Conservation (phyloP, 2,113 vertebrate species). For the Apodemus speciosus region DNA sequence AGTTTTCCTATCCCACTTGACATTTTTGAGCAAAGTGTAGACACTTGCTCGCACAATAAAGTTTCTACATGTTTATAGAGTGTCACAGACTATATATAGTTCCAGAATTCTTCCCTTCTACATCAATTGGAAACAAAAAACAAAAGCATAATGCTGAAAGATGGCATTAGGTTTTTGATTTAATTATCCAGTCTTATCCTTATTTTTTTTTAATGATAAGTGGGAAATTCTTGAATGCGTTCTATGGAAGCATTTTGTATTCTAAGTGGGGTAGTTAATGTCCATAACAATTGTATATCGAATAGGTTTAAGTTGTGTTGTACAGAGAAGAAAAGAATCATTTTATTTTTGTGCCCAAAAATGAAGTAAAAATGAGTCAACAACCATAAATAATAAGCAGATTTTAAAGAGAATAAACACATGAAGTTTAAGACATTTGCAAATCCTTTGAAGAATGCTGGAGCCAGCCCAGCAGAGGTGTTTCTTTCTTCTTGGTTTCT, state of each 20-base stretch:
- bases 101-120: background rate
- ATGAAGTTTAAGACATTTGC: constrained; percentile 45
- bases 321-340: background rate
- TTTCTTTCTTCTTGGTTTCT: no score
- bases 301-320: background rate
- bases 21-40: background rate
- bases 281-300: background rate
- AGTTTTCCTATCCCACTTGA: background rate
- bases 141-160: background rate
- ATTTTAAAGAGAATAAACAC: constrained; percentile 36
- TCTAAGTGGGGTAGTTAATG: background rate
- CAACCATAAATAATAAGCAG: background rate
- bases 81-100: background rate
- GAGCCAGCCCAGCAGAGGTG: no score
- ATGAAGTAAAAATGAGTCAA: constrained; percentile 10
- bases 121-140: background rate
- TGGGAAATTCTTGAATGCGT: background rate
- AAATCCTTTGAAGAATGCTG: constrained; percentile 5
- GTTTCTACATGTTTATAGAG: background rate
- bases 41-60: background rate
- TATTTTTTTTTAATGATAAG: background rate
- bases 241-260: background rate
- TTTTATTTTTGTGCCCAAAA: background rate
- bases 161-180: background rate
- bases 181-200: background rate